Evolutionary conservation across 2,888 invertebrate genomes (phyloP), one percentile per base, ranked within the genome.

Genomic region (Augiades crinisus): DNA sequence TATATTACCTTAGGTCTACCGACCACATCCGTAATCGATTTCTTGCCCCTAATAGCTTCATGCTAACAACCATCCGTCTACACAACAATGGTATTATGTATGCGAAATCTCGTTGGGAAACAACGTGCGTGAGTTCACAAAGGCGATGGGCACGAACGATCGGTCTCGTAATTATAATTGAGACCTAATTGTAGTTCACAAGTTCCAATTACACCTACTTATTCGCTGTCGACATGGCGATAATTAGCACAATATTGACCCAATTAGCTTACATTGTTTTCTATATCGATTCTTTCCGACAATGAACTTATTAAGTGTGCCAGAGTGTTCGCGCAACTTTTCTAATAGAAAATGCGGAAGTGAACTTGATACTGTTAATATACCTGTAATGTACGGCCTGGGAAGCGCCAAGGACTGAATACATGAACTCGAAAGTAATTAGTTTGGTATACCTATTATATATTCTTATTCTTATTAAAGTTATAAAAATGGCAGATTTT

Each of bases 141-240:
- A 47, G 46, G 40, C 36, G 47, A 46, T 53, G 45, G 43, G 37
- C 47, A 53, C 53, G 36, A 54, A 47, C 13, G 22, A 34, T 49
- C 52, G 43, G 45, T 6, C 43, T 30, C 31, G 41, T 41, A 51
- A 56, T 47, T 55, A 55, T 40, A 51, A 52, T 54, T 55, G 21
- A 56, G 40, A 57, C 51, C 51, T 58, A 57, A 58, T 58, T 56
- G 47, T 56, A 46, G 56, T 58, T 54, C 47, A 34, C 46, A 41
- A 55, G 38, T 56, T 50, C 37, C 33, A 53, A 47, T 41, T 46
- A 53, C 38, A 40, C 53, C 51, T 43, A 53, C 49, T 34, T 22
- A 49, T 55, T 46, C 47, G 17, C 47, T 22, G 37, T 43, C 47
- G 54, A 33, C 45, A 38, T 30, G 31, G 30, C 17, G 41, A 38